Evolutionary conservation across 2,888 invertebrate species (phyloP).

Genomic region (Agrochola circellaris): DNA sequence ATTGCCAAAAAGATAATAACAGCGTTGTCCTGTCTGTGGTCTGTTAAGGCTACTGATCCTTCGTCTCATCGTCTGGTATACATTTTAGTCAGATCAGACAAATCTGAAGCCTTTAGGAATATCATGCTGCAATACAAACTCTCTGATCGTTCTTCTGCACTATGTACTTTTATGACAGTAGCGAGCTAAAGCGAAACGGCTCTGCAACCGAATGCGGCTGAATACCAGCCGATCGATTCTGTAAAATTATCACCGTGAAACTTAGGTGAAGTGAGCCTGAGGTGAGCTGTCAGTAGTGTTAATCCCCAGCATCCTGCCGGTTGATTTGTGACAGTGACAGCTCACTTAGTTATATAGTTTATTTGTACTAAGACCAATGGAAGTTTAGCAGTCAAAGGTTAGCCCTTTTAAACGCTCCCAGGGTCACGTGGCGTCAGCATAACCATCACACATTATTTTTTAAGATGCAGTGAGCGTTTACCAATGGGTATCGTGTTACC

Average conservation of each 20-base stretch:
- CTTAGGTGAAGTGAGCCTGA: too few relatives aligned
- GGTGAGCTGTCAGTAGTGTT: too few relatives aligned
- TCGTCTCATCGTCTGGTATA: background rate
- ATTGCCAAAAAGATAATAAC: background rate
- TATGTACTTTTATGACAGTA: background rate
- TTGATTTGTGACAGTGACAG: too few relatives aligned
- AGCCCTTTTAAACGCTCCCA: background rate
- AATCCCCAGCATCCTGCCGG: too few relatives aligned
- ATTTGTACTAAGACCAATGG: too few relatives aligned
- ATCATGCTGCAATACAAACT: background rate
- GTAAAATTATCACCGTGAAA: too few relatives aligned
- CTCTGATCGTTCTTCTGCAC: background rate
- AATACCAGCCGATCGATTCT: too few relatives aligned
- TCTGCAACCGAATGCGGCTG: too few relatives aligned
- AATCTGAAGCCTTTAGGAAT: background rate
- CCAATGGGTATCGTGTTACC: background rate
- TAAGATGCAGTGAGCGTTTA: background rate
- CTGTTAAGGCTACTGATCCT: conserved; percentile 2
- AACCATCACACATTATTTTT: background rate
- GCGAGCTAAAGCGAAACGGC: background rate
- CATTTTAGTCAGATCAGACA: background rate
- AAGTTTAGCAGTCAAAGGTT: background rate
- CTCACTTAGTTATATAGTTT: too few relatives aligned
- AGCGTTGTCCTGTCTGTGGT: background rate
- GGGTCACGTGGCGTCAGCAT: background rate